Percentiles rank a stretch among this genome's conserved stretches.
These are phyloP conservation scores for Abrostola tripartita DNA, from an alignment of 2,888 invertebrate genomes.

Conservation along the genomic window DNA sequence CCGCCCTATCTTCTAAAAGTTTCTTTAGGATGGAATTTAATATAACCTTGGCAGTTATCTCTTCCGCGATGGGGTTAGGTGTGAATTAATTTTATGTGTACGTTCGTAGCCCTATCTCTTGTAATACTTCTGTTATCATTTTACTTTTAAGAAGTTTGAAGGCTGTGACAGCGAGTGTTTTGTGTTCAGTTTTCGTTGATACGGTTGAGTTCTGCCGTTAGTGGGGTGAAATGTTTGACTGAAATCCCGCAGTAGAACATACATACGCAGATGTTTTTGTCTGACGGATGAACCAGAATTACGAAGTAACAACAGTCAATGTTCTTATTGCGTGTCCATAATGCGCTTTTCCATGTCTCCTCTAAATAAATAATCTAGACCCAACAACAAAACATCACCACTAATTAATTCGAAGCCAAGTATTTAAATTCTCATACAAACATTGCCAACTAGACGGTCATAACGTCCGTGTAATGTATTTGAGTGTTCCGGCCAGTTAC, in stretches of 20 bases:
- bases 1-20: conserved; percentile 72
- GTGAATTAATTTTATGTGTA: conserved; percentile 68
- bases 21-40: conserved; percentile 76
- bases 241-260: too few relatives aligned
- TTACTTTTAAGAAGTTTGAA: conserved; percentile 15
- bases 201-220: neutral
- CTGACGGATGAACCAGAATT: too few relatives aligned
- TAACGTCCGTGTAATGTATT: conserved; percentile 63
- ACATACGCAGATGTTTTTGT: too few relatives aligned
- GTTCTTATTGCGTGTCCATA: too few relatives aligned
- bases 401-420: conserved; percentile 13
- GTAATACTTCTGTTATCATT: conserved; percentile 17
- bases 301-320: too few relatives aligned
- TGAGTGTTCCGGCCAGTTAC: conserved; percentile 63
- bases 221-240: neutral
- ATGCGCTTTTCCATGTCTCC: too few relatives aligned
- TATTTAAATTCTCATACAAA: conserved; percentile 31
- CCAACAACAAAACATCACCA: conserved; percentile 14
- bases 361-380: neutral
- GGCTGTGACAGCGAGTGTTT: neutral
- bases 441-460: conserved; percentile 40
- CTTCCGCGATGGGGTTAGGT: conserved; percentile 67
- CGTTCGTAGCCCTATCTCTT: conserved; percentile 29
- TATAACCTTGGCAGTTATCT: conserved; percentile 78
- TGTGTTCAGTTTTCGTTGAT: neutral